Evolutionary conservation across 2,113 vertebrate species (phyloP).

Genomic region (Pseudopipra pipra): DNA sequence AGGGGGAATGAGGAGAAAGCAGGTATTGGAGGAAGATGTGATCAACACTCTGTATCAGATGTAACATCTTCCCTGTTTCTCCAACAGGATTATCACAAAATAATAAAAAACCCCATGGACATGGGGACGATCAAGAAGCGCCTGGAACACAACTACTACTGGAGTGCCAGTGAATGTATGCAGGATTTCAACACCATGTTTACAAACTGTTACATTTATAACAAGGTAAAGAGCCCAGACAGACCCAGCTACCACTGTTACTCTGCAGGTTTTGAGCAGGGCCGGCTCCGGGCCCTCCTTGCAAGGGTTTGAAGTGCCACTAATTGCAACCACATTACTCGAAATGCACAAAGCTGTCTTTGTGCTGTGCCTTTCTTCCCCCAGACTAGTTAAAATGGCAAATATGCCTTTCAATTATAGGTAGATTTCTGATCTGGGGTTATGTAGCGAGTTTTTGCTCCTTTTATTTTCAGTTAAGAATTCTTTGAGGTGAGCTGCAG

Average conservation of each 20-base stretch:
- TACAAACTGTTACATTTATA: slow-evolving; percentile 98
- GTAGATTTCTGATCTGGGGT: background rate
- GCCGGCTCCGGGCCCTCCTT: background rate
- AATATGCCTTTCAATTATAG: slow-evolving; percentile 17
- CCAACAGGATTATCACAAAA: slow-evolving; percentile 92
- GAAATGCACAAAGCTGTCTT: slow-evolving; percentile 51
- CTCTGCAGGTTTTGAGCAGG: background rate
- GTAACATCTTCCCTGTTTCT: background rate
- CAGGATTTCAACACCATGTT: slow-evolving; percentile 99
- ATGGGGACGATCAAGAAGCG: slow-evolving; percentile 97
- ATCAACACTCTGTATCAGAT: background rate
- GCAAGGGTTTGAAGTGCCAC: slow-evolving; percentile 16
- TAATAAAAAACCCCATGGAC: slow-evolving; percentile 96
- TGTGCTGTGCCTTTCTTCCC: slow-evolving; percentile 25
- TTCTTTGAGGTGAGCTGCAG: background rate
- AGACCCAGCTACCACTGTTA: background rate
- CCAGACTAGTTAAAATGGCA: slow-evolving; percentile 36
- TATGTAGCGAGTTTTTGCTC: background rate
- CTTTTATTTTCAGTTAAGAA: background rate
- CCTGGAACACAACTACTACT: slow-evolving; percentile 93
- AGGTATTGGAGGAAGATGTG: background rate
- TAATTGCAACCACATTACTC: slow-evolving; percentile 36
- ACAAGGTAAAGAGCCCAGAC: slow-evolving; percentile 83
- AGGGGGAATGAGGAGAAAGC: background rate
- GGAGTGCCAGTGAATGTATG: slow-evolving; percentile 95